phyloP scores from a whole-genome alignment of 2,113 vertebrate genomes.

The Corapipo altera region DNA sequence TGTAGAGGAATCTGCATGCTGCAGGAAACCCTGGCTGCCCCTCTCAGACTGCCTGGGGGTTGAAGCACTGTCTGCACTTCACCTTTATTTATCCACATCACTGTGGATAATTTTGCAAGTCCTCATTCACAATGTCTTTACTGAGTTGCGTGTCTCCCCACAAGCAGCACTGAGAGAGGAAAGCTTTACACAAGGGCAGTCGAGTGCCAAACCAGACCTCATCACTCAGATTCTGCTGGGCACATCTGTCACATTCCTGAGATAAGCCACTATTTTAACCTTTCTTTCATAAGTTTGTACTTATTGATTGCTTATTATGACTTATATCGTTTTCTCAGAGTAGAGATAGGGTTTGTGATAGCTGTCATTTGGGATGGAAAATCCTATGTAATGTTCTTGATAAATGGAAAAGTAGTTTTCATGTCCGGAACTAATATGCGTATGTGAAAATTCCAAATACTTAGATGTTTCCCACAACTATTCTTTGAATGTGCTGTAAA shows the following conservation, averaged over 20 bases:
- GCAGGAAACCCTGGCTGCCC: not conserved
- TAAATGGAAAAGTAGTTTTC: not conserved
- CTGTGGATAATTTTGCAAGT: not conserved
- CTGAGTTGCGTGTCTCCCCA: accelerated
- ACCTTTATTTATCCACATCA: not conserved
- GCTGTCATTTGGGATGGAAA: not conserved
- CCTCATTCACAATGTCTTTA: not conserved
- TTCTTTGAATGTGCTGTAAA: not conserved
- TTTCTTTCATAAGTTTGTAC: not conserved
- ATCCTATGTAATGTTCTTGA: not conserved
- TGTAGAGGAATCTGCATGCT: not conserved
- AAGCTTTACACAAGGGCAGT: not conserved
- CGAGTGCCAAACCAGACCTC: not conserved
- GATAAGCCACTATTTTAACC: not conserved
- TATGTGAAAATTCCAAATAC: not conserved
- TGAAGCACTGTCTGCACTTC: not conserved
- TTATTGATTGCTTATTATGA: not conserved
- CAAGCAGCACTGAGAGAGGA: accelerated
- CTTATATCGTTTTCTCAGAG: not conserved
- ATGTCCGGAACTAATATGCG: not conserved
- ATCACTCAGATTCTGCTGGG: not conserved
- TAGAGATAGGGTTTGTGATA: not conserved
- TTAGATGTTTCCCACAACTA: not conserved
- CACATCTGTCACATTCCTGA: not conserved
- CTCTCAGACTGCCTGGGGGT: not conserved